phyloP scores from a whole-genome alignment of 2,888 invertebrate species.

The Chloroclysta siterata region DNA sequence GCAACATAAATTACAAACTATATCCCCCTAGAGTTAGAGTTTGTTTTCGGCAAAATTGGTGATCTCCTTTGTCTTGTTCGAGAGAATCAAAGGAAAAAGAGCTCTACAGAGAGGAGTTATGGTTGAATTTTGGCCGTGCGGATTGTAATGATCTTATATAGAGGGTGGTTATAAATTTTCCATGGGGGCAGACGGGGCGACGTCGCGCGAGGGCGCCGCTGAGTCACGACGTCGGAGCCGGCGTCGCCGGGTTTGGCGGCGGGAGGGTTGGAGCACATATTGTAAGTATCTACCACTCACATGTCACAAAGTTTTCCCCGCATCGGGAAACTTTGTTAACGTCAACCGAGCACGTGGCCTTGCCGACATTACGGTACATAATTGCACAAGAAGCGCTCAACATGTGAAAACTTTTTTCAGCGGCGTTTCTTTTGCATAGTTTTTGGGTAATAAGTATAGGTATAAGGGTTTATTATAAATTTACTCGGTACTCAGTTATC shows the following conservation, averaged over 20 bases:
- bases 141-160: constrained; percentile 75
- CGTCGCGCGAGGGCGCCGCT: constrained; percentile 83
- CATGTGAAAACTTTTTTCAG: constrained; percentile 52
- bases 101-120: constrained; percentile 57
- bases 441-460: neutral
- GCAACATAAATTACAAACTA: constrained; percentile 81
- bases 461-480: too few relatives aligned
- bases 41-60: constrained; percentile 80
- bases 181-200: constrained; percentile 84
- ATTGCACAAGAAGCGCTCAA: constrained; percentile 59
- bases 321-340: constrained; percentile 84
- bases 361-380: constrained; percentile 71
- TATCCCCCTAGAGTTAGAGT: constrained; percentile 81
- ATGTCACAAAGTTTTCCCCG: constrained; percentile 85
- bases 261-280: constrained; percentile 66
- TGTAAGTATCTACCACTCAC: constrained; percentile 83
- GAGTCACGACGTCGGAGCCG: constrained; percentile 74
- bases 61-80: constrained; percentile 77
- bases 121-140: constrained; percentile 58
- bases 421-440: constrained; percentile 36
- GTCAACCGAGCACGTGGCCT: constrained; percentile 84
- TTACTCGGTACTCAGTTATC: neutral
- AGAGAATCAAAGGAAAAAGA: constrained; percentile 51
- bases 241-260: constrained; percentile 51
- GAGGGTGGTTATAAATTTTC: constrained; percentile 85